Base-by-base conservation (phyloP, 2,113 vertebrate genomes). In the Turdus rufiventris region DNA sequence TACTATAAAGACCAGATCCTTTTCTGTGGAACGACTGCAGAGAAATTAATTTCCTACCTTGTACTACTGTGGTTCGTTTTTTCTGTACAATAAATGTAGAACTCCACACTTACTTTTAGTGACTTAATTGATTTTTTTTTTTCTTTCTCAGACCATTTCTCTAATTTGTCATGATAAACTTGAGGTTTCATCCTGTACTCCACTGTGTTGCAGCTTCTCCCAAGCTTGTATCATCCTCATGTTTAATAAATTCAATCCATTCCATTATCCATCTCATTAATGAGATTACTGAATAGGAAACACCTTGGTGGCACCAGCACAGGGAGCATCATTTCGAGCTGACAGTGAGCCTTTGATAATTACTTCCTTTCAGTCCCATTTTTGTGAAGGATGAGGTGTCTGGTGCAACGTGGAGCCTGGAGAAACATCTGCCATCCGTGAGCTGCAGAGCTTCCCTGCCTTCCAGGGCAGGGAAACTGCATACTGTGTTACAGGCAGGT, bases 241-340 rank as follows among this genome's bases (percentile, higher is more conserved):
- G 45, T 91, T 94, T 91, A 88, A 93, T 85, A 93, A 91, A 95
- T 93, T 79, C 12, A 82, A 57, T 89, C 66, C 28, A 85, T 74
- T 85, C 78, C 45, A 76, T 93, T 90, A 95, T 91, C 90, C 82
- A 73, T 45, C 70, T 93, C 48, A 68, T 94, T 91, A 95, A 88
- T 80, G 71, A 85, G 54, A 76, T 66, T 94, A 85, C 58, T 85
- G 85, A 95, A 91, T 48, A 91, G 53, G 74, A 95, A 91, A 88
- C 81, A 93, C 92, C 78, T 93, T 90, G 45, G 71, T 91, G 62
- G 81, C 38, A 71, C 81, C 25, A 79, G 58, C 57, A 50, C 29
- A 85, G 77, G 48, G 68, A 86, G 34, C 56, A 91, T 81, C 19
- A 76, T 62, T 78, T 89, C 50, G 70, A 48, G 47, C 33, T 85